Base-by-base conservation (phyloP, 1,140 invertebrate species). In the Zaprionus kolodkinae region DNA sequence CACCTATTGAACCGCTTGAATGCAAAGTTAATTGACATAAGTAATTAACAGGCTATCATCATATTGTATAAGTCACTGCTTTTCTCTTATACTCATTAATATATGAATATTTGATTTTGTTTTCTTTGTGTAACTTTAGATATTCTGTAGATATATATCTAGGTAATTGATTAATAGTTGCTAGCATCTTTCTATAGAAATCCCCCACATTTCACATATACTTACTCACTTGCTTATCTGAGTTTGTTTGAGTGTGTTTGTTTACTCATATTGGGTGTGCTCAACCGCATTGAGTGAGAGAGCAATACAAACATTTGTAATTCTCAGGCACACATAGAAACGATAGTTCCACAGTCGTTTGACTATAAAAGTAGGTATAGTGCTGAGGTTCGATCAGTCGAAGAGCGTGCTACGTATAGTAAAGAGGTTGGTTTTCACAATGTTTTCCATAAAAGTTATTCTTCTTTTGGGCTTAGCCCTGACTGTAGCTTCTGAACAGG, bases 391-490 rank as follows among this genome's bases (percentile, higher is more conserved):
- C 27, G 40, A 15, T 78, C 59, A 63, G 43, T 78, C 38, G 43
- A 6, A 48, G 43, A n/a, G 17, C 35, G 33, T 7, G 35, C 7
- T 45, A 43, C 11, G 50, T 25, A 30, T 12, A 15, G 21, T 38
- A 21, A 1, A 21, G 11, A 61, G 21, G 25, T 11, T 3, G 25
- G 11, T 60, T 12, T 6, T 62, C 3, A 59, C 67, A 43, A 79
- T 79, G 76, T 15, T 78, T 0, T 21, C 57, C 1, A 4, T 38
- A 3, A 79, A 78, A 59, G 36, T 79, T 11, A 48, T 78, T 15
- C 27, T 79, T 45, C 62, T 59, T 52, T 17, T 78, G 36, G 17
- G 62, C 25, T 33, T 78, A 11, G 25, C 63, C 40, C 43, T 72
- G 3, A 30, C 62, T n/a, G 40, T 52, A 6, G 5, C 45, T 55